These are phyloP conservation scores for Galerucella nymphaeae DNA, from an alignment of 2,888 invertebrate species.

Conservation along the genomic window DNA sequence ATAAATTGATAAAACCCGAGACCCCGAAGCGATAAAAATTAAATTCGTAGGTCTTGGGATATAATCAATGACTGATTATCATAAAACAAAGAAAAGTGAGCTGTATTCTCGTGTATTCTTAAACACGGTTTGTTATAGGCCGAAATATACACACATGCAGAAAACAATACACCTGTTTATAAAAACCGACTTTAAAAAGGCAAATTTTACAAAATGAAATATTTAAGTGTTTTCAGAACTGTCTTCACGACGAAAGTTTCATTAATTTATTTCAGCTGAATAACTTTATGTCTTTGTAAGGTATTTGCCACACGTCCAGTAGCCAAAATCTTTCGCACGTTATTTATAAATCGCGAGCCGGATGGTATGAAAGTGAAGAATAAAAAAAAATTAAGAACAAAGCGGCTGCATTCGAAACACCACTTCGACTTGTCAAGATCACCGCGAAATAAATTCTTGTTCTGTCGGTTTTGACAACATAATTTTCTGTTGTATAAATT, in stretches of 20 bases:
- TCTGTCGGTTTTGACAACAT: conserved; percentile 39
- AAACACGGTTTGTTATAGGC: no score
- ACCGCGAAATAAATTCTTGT: conserved; percentile 32
- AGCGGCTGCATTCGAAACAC: conserved; percentile 31
- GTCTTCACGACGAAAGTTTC: neutral
- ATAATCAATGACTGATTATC: no score
- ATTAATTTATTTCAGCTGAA: neutral
- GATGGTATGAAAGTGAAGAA: conserved; percentile 9
- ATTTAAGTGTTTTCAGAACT: neutral
- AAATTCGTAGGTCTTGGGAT: no score
- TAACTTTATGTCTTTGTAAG: neutral
- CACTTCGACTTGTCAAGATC: conserved; percentile 33
- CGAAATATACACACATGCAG: no score
- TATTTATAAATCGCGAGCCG: conserved; percentile 4
- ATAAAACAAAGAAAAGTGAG: no score
- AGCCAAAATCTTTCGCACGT: neutral
- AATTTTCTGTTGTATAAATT: conserved; percentile 33
- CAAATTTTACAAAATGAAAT: no score
- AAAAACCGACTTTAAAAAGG: no score
- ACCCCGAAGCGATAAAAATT: no score
- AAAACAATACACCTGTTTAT: no score
- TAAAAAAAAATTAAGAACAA: conserved; percentile 25
- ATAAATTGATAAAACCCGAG: no score
- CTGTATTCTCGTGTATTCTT: no score
- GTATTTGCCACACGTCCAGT: conserved; percentile 4